Conservation (phyloP, 2,113 vertebrate genomes). For the Catagonus wagneri region DNA sequence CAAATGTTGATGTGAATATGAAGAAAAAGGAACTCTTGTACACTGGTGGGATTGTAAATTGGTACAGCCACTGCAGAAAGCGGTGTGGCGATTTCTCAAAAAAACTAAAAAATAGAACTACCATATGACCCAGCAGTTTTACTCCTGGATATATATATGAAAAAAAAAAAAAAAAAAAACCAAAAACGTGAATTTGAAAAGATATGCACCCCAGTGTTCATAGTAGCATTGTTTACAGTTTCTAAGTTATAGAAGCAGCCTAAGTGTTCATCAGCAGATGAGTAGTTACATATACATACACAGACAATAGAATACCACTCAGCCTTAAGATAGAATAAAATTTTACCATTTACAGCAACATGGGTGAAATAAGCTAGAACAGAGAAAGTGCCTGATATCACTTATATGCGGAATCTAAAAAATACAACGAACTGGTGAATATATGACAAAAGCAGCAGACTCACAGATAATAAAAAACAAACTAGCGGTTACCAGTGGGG, state of each 20-base stretch:
- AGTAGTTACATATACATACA: background rate
- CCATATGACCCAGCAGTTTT: background rate
- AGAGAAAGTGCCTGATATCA: background rate
- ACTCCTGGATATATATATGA: background rate
- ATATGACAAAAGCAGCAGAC: background rate
- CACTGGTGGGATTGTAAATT: background rate
- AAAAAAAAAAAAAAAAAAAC: background rate
- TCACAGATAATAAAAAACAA: background rate
- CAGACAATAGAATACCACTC: background rate
- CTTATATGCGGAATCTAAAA: background rate
- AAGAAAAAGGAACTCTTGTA: background rate
- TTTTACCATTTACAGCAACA: background rate
- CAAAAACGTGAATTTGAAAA: background rate
- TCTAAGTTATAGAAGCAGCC: background rate
- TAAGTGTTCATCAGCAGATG: background rate
- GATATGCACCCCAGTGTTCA: background rate
- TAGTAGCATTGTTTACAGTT: background rate
- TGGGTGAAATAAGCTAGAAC: background rate
- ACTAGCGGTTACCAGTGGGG: background rate
- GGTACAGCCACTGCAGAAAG: background rate
- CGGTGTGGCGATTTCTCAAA: background rate
- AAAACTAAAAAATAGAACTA: background rate
- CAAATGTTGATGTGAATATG: background rate
- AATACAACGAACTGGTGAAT: background rate
- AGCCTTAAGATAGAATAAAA: background rate